Conservation (phyloP, 37 sponge, comb jelly and placozoan genomes). For the Theonella swinhoei region DNA sequence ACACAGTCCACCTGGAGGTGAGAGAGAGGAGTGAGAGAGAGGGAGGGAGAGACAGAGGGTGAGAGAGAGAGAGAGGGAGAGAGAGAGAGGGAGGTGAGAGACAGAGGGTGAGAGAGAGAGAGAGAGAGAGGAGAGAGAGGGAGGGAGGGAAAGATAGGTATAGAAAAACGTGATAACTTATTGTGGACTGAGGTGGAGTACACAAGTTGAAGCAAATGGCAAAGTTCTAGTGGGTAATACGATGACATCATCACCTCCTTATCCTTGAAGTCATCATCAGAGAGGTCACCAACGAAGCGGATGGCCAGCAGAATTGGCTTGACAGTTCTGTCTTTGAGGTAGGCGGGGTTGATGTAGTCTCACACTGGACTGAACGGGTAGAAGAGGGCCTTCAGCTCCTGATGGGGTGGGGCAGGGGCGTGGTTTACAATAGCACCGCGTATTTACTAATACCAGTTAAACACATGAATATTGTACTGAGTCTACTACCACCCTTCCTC, state of each 20-base stretch:
- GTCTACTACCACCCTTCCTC: too few relatives aligned
- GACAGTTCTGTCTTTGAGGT: slow-evolving; percentile 59
- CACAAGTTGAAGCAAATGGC: too few relatives aligned
- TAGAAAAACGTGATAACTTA: too few relatives aligned
- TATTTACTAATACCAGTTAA: neutral
- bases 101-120: neutral
- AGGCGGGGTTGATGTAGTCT: slow-evolving; percentile 76
- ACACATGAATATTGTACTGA: too few relatives aligned
- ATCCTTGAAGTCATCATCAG: slow-evolving; percentile 55
- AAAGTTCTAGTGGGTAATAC: too few relatives aligned
- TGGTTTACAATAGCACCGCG: neutral
- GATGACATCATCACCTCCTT: slow-evolving; percentile 68
- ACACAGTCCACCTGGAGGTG: slow-evolving; percentile 71
- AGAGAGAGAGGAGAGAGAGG: neutral
- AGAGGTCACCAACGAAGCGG: slow-evolving; percentile 52
- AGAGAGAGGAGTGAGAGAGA: slow-evolving; percentile 11
- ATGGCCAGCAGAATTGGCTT: slow-evolving; percentile 45
- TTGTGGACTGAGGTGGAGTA: too few relatives aligned
- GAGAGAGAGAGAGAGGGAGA: neutral
- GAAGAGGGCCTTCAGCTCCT: slow-evolving; percentile 80
- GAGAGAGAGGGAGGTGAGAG: neutral
- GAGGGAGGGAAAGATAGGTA: neutral
- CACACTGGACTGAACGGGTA: slow-evolving; percentile 71
- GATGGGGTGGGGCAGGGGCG: neutral
- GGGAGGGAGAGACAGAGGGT: slow-evolving; percentile 34